Percentiles rank a stretch among this genome's conserved stretches.
Conservation (phyloP, 2,888 invertebrate species). For the Tetragnatha montana region DNA sequence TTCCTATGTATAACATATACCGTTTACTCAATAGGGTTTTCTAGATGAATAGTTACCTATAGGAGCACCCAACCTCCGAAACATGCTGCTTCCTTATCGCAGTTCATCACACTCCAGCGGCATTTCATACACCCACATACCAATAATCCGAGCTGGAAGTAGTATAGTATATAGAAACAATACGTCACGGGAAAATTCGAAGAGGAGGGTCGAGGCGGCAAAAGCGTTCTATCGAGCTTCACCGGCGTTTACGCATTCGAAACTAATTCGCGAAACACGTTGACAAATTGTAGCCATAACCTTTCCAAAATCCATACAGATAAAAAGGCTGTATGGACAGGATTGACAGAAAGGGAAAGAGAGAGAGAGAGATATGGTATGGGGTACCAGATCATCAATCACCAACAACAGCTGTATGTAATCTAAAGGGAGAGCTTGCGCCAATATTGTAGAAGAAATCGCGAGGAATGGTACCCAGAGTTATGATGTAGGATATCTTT, state of each 20-base stretch:
- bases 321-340: conserved; percentile 60
- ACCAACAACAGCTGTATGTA: conserved; percentile 57
- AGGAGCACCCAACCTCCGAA: background rate
- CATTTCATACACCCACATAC: background rate
- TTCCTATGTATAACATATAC: too few species aligned
- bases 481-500: conserved; percentile 66
- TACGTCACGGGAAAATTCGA: conserved; percentile 13
- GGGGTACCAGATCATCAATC: conserved; percentile 59
- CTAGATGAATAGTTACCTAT: background rate
- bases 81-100: background rate
- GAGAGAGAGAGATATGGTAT: conserved; percentile 56
- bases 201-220: background rate
- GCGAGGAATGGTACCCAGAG: conserved; percentile 59
- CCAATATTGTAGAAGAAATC: conserved; percentile 68
- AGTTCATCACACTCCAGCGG: background rate
- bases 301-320: conserved; percentile 62
- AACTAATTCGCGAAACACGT: conserved; percentile 65
- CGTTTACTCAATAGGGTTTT: too few species aligned
- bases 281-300: conserved; percentile 65
- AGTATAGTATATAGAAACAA: conserved; percentile 15
- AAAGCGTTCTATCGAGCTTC: background rate
- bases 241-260: conserved; percentile 51
- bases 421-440: conserved; percentile 64
- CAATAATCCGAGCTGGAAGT: conserved; percentile 16
- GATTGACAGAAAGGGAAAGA: conserved; percentile 49